Percentiles rank a stretch among this genome's conserved stretches.
These are phyloP conservation scores for Aurelia sp. DNA, from an alignment of 30 jellyfish, hydroid and myxozoan species.

Conservation along the genomic window DNA sequence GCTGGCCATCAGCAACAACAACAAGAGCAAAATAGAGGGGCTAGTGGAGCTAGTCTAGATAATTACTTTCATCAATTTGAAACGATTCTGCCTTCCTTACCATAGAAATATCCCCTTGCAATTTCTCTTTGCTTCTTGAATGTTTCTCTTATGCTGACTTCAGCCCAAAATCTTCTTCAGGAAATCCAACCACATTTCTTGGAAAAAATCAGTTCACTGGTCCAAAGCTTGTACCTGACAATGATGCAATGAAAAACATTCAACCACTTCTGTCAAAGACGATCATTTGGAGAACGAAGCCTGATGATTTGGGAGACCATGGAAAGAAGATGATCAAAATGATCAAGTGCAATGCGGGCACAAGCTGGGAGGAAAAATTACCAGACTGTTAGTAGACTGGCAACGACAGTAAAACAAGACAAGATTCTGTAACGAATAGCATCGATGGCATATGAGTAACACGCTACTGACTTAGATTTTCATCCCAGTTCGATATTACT, in stretches of 20 bases:
- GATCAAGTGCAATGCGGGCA: constrained; percentile 53
- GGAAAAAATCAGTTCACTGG: constrained; percentile 45
- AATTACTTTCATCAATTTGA: too few relatives aligned
- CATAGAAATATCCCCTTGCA: background rate
- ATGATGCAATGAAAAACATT: constrained; percentile 10
- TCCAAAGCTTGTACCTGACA: constrained; percentile 13
- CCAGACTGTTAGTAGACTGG: background rate
- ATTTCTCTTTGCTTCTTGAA: background rate
- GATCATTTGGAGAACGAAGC: constrained; percentile 12
- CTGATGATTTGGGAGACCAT: constrained; percentile 38
- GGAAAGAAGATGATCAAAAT: constrained; percentile 37
- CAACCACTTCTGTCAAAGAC: background rate
- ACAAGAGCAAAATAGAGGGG: too few relatives aligned
- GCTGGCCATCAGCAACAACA: too few relatives aligned
- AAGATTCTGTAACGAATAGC: too few relatives aligned
- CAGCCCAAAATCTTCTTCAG: constrained; percentile 9
- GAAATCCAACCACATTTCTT: constrained; percentile 17
- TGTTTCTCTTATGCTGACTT: background rate
- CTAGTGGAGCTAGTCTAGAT: too few relatives aligned
- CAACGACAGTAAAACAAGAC: too few relatives aligned
- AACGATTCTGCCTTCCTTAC: too few relatives aligned
- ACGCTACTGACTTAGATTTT: too few relatives aligned
- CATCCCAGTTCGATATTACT: too few relatives aligned
- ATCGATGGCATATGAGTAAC: too few relatives aligned
- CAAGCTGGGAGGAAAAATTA: constrained; percentile 43